Evolutionary conservation across 2,113 vertebrate species (phyloP).

Genomic region (Pelecanoides urinatrix): DNA sequence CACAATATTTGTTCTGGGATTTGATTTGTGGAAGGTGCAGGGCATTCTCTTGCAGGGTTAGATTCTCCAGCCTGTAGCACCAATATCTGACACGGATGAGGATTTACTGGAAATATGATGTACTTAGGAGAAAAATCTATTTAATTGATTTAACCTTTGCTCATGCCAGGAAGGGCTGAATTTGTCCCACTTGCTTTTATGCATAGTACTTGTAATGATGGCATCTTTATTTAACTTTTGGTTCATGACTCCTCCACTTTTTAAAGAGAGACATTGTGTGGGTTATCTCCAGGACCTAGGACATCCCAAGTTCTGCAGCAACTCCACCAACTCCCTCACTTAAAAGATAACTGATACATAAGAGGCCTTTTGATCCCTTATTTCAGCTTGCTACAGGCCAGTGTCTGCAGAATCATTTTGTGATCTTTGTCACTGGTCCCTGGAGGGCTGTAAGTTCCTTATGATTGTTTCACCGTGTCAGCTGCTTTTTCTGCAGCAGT

Average conservation of each 20-base stretch:
- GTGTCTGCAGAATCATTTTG: slow-evolving; percentile 38
- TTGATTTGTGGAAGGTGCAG: slow-evolving; percentile 12
- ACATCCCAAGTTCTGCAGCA: not conserved
- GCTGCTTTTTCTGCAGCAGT: slow-evolving; percentile 49
- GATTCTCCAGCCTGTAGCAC: not conserved
- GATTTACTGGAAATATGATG: not conserved
- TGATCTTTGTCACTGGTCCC: slow-evolving; percentile 38
- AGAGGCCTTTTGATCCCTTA: not conserved
- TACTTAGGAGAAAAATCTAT: not conserved
- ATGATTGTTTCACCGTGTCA: slow-evolving; percentile 25
- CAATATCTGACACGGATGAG: not conserved
- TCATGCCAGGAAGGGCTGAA: not conserved
- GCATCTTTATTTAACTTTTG: not conserved
- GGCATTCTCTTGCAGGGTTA: not conserved
- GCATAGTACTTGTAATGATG: not conserved
- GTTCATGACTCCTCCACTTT: not conserved
- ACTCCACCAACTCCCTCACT: not conserved
- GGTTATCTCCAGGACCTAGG: not conserved
- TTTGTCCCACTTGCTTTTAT: not conserved
- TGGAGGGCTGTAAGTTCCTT: slow-evolving; percentile 49
- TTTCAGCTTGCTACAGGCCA: not conserved
- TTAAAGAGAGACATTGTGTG: not conserved
- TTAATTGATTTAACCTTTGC: not conserved
- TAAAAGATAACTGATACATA: slow-evolving; percentile 19
- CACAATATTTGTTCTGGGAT: slow-evolving; percentile 1